phyloP scores from a whole-genome alignment of 2,888 invertebrate species.

The Beris chalybata region DNA sequence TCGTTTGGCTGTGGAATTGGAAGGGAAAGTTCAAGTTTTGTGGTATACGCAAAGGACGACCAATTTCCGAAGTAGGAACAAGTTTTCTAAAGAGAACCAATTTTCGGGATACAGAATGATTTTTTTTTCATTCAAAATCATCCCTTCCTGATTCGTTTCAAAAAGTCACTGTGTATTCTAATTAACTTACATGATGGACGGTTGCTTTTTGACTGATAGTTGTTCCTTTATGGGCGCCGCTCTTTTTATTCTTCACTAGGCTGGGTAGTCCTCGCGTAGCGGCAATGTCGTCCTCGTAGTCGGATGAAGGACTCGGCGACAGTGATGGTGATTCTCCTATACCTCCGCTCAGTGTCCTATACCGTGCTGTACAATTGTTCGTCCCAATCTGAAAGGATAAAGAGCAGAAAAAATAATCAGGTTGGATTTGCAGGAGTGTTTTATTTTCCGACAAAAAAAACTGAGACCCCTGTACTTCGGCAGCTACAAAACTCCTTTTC shows the following conservation, averaged over 20 bases:
- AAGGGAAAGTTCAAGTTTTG: not conserved
- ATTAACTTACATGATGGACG: slow-evolving; percentile 66
- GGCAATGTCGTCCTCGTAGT: slow-evolving; percentile 71
- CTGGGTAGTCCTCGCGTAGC: slow-evolving; percentile 54
- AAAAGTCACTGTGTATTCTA: slow-evolving; percentile 9
- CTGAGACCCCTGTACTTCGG: no score
- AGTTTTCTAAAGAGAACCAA: no score
- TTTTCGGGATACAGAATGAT: no score
- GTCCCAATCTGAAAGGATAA: slow-evolving; percentile 52
- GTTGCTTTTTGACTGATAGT: slow-evolving; percentile 64
- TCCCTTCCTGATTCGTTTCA: not conserved
- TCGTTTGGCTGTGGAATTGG: slow-evolving; percentile 57
- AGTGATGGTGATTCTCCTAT: slow-evolving; percentile 59
- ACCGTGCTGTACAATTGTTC: slow-evolving; percentile 57
- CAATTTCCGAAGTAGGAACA: not conserved
- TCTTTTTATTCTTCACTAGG: slow-evolving; percentile 54
- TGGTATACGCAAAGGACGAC: no score
- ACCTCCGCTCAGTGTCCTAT: slow-evolving; percentile 60
- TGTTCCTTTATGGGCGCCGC: slow-evolving; percentile 54
- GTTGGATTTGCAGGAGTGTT: slow-evolving; percentile 5
- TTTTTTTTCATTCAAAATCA: not conserved
- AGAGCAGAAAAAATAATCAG: slow-evolving; percentile 18
- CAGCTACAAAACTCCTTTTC: no score
- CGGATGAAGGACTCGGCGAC: slow-evolving; percentile 69
- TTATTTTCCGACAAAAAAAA: not conserved